phyloP scores from a whole-genome alignment of 1,140 invertebrate species.

The Bombus superbus region DNA sequence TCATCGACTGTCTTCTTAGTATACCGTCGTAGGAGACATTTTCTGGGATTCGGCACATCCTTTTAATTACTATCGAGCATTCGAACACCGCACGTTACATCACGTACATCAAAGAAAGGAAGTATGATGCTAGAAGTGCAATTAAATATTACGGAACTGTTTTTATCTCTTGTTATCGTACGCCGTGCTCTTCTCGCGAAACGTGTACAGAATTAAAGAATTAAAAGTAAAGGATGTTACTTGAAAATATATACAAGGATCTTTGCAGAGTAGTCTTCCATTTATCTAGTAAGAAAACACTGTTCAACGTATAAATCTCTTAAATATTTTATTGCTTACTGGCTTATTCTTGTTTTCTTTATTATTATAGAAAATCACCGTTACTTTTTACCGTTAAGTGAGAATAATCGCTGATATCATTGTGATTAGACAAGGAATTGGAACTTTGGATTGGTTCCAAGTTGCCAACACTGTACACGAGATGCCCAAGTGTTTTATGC shows the following conservation, averaged over 20 bases:
- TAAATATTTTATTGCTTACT: not conserved
- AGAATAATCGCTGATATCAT: not conserved
- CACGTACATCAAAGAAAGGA: slow-evolving; percentile 19
- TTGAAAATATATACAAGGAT: not conserved
- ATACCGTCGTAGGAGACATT: too few relatives aligned
- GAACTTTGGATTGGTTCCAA: not conserved
- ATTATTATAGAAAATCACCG: not conserved
- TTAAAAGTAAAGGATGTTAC: not conserved
- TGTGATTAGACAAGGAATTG: not conserved
- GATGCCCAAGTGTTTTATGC: not conserved
- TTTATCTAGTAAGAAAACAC: not conserved
- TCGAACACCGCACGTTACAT: not conserved
- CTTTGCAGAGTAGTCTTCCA: not conserved
- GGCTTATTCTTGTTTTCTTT: not conserved
- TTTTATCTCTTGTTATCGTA: not conserved
- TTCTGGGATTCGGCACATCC: not conserved
- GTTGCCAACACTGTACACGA: not conserved
- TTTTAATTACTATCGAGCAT: not conserved
- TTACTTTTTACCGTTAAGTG: not conserved
- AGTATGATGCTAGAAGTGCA: not conserved
- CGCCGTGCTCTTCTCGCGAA: too few relatives aligned
- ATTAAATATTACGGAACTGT: slow-evolving; percentile 15
- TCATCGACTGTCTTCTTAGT: not conserved
- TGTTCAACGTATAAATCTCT: not conserved
- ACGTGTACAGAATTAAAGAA: not conserved